phyloP scores from a whole-genome alignment of 2,113 vertebrate species.

The Oryzias curvinotus region DNA sequence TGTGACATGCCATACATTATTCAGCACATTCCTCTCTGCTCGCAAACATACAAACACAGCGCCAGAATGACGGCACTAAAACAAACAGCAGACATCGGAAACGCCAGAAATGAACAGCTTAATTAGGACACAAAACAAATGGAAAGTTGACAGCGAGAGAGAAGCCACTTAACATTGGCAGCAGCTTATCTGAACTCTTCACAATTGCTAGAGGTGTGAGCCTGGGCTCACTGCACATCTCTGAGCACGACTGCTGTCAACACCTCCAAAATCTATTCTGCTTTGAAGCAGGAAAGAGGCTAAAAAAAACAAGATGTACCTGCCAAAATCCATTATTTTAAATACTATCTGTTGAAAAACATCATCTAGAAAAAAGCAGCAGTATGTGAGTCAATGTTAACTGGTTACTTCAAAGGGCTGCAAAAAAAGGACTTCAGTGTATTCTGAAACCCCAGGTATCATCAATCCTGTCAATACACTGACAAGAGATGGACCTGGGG shows the following conservation, averaged over 20 bases:
- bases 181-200: constrained; percentile 26
- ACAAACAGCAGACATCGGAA: constrained; percentile 73
- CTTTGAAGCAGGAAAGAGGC: neutral
- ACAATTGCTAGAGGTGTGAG: constrained; percentile 13
- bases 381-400: too few relatives aligned
- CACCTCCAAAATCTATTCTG: neutral
- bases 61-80: constrained; percentile 56
- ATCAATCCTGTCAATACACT: constrained; percentile 41
- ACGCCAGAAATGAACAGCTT: constrained; percentile 67
- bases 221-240: neutral
- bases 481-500: neutral
- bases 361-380: too few relatives aligned
- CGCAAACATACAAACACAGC: constrained; percentile 73
- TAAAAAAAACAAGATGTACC: too few relatives aligned
- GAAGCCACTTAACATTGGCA: constrained; percentile 27
- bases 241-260: neutral
- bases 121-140: constrained; percentile 72
- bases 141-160: constrained; percentile 45
- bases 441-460: too few relatives aligned
- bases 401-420: neutral
- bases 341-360: too few relatives aligned
- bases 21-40: constrained; percentile 64
- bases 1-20: constrained; percentile 74
- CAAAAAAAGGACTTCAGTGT: neutral
- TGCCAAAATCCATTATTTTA: too few relatives aligned